Conservation (phyloP, 2,888 invertebrate genomes). For the Heteromurus nitidus region DNA sequence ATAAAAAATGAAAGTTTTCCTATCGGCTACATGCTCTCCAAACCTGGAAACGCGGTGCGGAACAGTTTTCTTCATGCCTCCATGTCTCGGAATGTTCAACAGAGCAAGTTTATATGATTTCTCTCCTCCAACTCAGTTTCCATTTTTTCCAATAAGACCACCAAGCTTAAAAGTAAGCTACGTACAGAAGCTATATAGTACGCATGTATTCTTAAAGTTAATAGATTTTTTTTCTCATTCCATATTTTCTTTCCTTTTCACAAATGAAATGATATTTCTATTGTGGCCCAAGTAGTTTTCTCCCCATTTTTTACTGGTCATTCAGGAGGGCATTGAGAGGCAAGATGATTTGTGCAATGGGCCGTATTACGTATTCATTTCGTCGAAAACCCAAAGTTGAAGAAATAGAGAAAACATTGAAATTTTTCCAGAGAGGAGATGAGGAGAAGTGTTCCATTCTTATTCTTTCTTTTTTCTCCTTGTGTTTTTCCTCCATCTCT, state of each 20-base stretch:
- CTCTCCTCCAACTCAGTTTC: no score
- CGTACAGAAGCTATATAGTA: no score
- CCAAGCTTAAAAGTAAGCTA: no score
- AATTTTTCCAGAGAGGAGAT: constrained; percentile 13
- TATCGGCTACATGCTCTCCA: no score
- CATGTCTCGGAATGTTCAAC: no score
- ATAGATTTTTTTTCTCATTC: constrained; percentile 32
- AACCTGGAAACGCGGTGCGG: no score
- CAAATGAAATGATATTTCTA: constrained; percentile 27
- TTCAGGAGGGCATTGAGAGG: constrained; percentile 45
- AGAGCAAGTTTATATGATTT: background rate
- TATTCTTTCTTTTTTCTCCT: constrained; percentile 33
- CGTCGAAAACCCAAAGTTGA: constrained; percentile 21
- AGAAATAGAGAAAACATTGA: constrained; percentile 17
- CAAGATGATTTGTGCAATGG: constrained; percentile 60
- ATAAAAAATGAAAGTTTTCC: background rate
- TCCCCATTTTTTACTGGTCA: constrained; percentile 45
- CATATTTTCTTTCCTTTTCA: constrained; percentile 18
- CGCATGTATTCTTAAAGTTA: constrained; percentile 8
- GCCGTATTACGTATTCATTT: constrained; percentile 60
- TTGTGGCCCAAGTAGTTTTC: constrained; percentile 37
- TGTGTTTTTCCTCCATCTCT: constrained; percentile 24
- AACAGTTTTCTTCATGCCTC: no score
- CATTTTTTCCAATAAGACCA: no score
- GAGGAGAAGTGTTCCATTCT: constrained; percentile 12